Conservation (phyloP, 2,797 vertebrate species). For the Garrulus glandarius region DNA sequence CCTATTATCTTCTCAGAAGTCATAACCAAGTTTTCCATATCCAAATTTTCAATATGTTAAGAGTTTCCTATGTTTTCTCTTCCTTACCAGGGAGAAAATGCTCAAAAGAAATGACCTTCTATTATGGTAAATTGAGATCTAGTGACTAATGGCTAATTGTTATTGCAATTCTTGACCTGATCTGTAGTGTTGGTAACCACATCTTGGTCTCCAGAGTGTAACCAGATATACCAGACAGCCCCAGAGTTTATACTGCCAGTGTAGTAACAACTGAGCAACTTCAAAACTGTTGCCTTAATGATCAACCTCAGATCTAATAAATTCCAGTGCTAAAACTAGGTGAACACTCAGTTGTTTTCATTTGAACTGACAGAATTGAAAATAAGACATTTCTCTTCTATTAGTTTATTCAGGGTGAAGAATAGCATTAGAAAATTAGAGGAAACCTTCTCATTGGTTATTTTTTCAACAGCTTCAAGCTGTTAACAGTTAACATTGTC, state of each 20-base stretch:
- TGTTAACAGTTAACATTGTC: conserved; percentile 72
- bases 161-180: conserved; percentile 73
- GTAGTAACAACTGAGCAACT: conserved; percentile 66
- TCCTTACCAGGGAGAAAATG: conserved; percentile 34
- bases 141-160: conserved; percentile 74
- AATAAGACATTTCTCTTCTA: conserved; percentile 56
- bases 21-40: neutral
- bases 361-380: conserved; percentile 60
- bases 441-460: conserved; percentile 57
- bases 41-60: conserved; percentile 3
- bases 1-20: neutral
- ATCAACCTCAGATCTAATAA: conserved; percentile 51
- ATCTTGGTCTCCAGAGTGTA: conserved; percentile 67
- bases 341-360: conserved; percentile 43
- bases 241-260: conserved; percentile 44
- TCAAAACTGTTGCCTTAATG: conserved; percentile 66
- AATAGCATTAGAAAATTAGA: conserved; percentile 58
- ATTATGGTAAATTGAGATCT: conserved; percentile 64
- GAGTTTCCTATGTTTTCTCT: neutral
- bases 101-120: conserved; percentile 60
- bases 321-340: conserved; percentile 56
- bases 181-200: conserved; percentile 70
- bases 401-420: conserved; percentile 66
- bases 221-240: conserved; percentile 59
- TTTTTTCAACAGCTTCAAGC: conserved; percentile 74